phyloP scores from a whole-genome alignment of 2,113 vertebrate genomes.

The Xenotilapia caudafasciata region DNA sequence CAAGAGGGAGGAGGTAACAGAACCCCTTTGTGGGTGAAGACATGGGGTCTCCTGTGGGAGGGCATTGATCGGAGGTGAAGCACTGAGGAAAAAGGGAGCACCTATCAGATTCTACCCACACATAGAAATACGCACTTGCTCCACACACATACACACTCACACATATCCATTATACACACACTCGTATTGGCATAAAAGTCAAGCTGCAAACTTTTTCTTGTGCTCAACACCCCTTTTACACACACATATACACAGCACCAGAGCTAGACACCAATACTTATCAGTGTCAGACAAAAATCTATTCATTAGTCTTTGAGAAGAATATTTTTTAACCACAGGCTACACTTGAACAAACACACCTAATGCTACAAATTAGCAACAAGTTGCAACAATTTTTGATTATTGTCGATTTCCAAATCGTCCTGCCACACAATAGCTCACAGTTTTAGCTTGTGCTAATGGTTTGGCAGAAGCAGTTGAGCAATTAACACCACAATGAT shows the following conservation, averaged over 20 bases:
- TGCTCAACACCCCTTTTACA: not conserved
- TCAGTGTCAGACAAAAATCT: slow-evolving; percentile 5
- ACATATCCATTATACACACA: slow-evolving; percentile 4
- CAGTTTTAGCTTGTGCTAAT: not conserved
- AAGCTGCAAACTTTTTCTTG: slow-evolving; percentile 11
- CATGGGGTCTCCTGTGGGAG: slow-evolving; percentile 63
- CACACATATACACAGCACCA: not conserved
- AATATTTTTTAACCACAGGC: not conserved
- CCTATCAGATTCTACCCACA: slow-evolving; percentile 50
- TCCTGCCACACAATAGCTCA: slow-evolving; percentile 6
- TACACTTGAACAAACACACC: not conserved
- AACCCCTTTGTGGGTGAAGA: slow-evolving; percentile 69
- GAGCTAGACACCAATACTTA: not conserved
- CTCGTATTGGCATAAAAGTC: slow-evolving; percentile 5
- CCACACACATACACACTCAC: not conserved
- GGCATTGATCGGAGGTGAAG: slow-evolving; percentile 65
- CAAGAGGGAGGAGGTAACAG: slow-evolving; percentile 54
- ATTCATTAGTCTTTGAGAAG: slow-evolving; percentile 3
- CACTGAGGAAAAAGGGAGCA: slow-evolving; percentile 36
- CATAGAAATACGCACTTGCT: slow-evolving; percentile 4
- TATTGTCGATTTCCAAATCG: not conserved
- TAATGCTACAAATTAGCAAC: not conserved
- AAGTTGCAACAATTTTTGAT: slow-evolving; percentile 20
- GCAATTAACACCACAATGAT: slow-evolving; percentile 31
- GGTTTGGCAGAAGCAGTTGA: slow-evolving; percentile 6